Conservation (phyloP, 2,888 invertebrate species). For the Amiota mariae region DNA sequence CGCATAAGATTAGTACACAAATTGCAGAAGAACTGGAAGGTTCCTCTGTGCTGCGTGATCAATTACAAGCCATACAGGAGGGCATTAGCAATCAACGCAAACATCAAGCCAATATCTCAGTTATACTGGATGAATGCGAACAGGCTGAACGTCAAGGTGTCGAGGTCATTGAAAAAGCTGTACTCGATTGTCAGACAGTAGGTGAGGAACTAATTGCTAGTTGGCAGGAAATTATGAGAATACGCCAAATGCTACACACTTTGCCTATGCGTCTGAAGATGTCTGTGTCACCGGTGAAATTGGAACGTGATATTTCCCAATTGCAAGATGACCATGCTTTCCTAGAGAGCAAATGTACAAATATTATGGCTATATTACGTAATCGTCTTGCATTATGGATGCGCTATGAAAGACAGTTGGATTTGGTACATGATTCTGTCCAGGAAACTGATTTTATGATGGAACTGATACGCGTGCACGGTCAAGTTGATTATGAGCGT, state of each 20-base stretch:
- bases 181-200: constrained; percentile 82
- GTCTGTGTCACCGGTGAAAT: constrained; percentile 83
- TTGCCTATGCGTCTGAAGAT: constrained; percentile 84
- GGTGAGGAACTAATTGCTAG: constrained; percentile 81
- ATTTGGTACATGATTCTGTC: constrained; percentile 86
- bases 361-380: constrained; percentile 79
- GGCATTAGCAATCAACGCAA: constrained; percentile 82
- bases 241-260: constrained; percentile 85
- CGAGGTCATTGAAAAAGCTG: constrained; percentile 84
- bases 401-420: constrained; percentile 84
- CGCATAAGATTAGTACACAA: constrained; percentile 81
- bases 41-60: constrained; percentile 82
- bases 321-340: constrained; percentile 83
- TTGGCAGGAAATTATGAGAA: constrained; percentile 85
- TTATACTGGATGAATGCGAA: constrained; percentile 83
- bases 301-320: constrained; percentile 85
- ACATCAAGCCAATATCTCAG: constrained; percentile 79
- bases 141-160: constrained; percentile 82
- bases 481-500: constrained; percentile 88
- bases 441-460: constrained; percentile 92
- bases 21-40: constrained; percentile 86
- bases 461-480: constrained; percentile 87
- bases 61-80: constrained; percentile 81
- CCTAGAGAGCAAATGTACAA: constrained; percentile 82
- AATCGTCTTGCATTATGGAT: constrained; percentile 83